Evolutionary conservation across 2,113 vertebrate genomes (phyloP).

Genomic region (Pygoscelis adeliae): DNA sequence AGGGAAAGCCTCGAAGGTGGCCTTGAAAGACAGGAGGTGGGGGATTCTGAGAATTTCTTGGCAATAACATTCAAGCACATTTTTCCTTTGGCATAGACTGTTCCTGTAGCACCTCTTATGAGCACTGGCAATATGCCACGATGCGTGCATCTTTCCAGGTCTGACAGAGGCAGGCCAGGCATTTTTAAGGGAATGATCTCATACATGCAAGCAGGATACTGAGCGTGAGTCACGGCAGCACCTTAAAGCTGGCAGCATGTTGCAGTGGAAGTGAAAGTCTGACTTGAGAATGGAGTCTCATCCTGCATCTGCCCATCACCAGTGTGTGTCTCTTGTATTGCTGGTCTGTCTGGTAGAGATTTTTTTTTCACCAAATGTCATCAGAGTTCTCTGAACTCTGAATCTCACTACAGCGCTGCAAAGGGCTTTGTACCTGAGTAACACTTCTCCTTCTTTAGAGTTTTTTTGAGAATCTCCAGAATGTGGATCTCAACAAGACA

Average conservation of each 20-base stretch:
- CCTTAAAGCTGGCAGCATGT: neutral
- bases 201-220: neutral
- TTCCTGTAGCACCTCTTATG: neutral
- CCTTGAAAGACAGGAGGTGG: neutral
- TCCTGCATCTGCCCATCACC: neutral
- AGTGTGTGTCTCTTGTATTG: neutral
- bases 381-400: neutral
- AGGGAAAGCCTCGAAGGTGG: neutral
- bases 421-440: neutral
- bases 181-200: neutral
- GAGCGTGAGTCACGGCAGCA: neutral
- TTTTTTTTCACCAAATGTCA: neutral
- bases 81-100: neutral
- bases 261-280: neutral
- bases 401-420: neutral
- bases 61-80: neutral
- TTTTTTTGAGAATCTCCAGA: neutral
- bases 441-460: neutral
- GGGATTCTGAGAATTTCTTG: neutral
- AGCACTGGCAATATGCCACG: neutral
- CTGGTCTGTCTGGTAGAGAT: neutral
- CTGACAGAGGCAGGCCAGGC: neutral
- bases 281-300: neutral
- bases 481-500: neutral
- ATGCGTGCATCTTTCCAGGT: neutral